Base-by-base conservation (phyloP, 2,113 vertebrate genomes). In the Scomber japonicus region DNA sequence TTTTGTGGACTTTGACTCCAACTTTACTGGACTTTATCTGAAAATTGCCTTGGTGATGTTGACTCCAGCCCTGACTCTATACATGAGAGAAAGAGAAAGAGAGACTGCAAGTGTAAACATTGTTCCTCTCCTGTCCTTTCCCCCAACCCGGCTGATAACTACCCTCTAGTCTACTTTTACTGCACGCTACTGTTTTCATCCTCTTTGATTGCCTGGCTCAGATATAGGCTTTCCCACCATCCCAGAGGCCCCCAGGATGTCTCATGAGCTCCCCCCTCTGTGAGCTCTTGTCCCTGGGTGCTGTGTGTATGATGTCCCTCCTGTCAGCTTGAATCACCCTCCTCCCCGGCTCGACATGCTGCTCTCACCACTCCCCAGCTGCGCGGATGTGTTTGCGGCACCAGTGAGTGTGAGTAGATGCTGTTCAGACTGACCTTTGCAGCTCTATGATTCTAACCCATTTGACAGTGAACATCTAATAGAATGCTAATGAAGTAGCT, bases 371-470 rank as follows among this genome's bases (percentile, higher is more conserved):
- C 90, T 86, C 88, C 71, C 75, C 88, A 85, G 86, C 82, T 73
- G 79, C 46, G 49, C 54, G n/a, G 63, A 21, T 51, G 80, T 70
- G 88, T 88, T 84, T 75, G 81, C 53, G 35, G 86, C 86, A 81
- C 82, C 82, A 69, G 84, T 48, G 56, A 88, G 77, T 67, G 88
- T 17, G 86, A 89, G 80, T 71, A 71, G 88, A 74, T 46, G 68
- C 87, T 83, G 81, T 68, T 71, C 78, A 91, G 86, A 35, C 66
- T 88, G 90, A 93, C 91, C 90, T 92, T 92, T 91, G 82, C 80
- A 67, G 87, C 91, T 78, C 86, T 75, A 60, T 86, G 91, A 92
- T 87, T 85, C 87, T 86, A 90, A 88, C 89, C 88, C 82, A 50
- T 83, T 85, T 89, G 91, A 92, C 91, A 89, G 92, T 46, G 74